Base-by-base conservation (phyloP, 2,113 vertebrate species). In the Sus scrofa region DNA sequence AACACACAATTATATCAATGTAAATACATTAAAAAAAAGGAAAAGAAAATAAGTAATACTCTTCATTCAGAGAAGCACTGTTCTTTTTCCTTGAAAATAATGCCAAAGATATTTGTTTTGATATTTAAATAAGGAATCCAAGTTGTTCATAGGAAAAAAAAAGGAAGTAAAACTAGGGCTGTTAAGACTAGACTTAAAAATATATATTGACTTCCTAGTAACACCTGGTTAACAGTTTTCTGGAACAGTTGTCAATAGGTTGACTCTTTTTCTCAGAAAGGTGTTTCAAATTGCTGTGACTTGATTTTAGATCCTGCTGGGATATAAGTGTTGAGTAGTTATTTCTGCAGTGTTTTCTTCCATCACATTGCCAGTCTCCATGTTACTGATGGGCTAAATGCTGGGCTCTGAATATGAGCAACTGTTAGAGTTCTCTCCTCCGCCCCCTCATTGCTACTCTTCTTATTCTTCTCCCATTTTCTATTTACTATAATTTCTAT, bases 401-500 rank as follows among this genome's bases (percentile, higher is more conserved):
- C 3, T 83, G 8, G 7, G 19, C 12, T 88, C 39, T 86, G 34
- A 2, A 1, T 71, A 8, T 60, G 39, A 95, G 7, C 34, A 83
- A 65, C 22, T 65, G n/a, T 14, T 50, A 32, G 15, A 50, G 32
- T 83, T 77, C 9, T 73, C 37, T 78, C 58, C 24, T 65, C 39
- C 2, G 6, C n/a, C 39, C 60, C 62, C 30, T 63, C 32, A 26
- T 44, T 85, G 52, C n/a, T 84, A n/a, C 20, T 52, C 26, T 60
- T 73, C 70, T 83, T 88, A 20, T 52, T 86, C 15, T 92, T 74
- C 92, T 60, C 37, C 68, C 16, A 75, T 84, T 85, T 94, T 54
- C 34, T 95, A 67, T 89, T 86, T 93, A 92, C 92, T 92, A 68
- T 75, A 18, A 87, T 90, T 81, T 85, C 58, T 82, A 27, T 62